Base-by-base conservation (phyloP, 2,888 invertebrate species). In the Polymixis lichenea region DNA sequence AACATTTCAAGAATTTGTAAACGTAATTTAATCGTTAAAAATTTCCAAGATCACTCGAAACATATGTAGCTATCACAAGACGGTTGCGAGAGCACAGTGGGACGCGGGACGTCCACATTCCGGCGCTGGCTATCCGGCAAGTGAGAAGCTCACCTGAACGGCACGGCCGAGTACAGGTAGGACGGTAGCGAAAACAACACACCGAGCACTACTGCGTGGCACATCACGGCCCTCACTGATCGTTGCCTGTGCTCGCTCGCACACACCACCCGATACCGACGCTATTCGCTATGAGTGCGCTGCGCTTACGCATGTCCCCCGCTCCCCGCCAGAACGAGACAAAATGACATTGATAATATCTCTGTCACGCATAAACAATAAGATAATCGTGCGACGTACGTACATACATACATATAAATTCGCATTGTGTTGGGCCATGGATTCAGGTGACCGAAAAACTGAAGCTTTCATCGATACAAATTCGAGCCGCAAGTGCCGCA, bases 141-240 rank as follows among this genome's bases (percentile, higher is more conserved):
- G 58, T 62, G 74, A 69, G 51, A 88, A 73, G 90, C 94, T 95
- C 94, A 96, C 95, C 95, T 95, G 95, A 95, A 95, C 86, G 95
- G 95, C 78, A 95, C 94, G 78, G 94, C 94, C 87, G 96, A 93
- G 91, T 95, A 95, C 81, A 96, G 89, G 89, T 95, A 95, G 43
- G 95, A 95, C 77, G 95, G 95, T 89, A 96, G 90, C 86, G 96
- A 96, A 86, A 95, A 93, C 87, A 96, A 87, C 87, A 95, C 95
- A 74, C 95, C 95, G 87, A 96, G 94, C 72, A 95, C 95, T 87
- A 96, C 93, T 86, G 95, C 94, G 93, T 95, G 95, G 89, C 95
- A 95, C 95, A 95, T 95, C 87, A 87, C 93, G 92, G 73, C 86
- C 85, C 79, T 84, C 87, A 92, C 91, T 90, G 89, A 74, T 46